phyloP scores from a whole-genome alignment of 2,888 invertebrate genomes.

The Drosophila leonis region DNA sequence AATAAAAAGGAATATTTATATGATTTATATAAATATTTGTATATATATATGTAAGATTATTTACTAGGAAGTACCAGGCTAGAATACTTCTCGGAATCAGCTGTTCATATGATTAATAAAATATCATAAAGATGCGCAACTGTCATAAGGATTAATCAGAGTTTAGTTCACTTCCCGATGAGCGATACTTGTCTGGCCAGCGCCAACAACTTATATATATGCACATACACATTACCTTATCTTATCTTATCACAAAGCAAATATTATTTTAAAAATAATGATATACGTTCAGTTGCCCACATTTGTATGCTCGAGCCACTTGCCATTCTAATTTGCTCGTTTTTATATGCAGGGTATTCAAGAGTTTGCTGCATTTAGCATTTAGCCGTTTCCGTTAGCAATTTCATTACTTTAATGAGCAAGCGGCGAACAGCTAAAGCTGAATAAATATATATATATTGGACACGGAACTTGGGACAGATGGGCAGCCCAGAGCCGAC shows the following conservation, averaged over 20 bases:
- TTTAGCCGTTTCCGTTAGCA: conserved; percentile 60
- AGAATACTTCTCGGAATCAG: no score
- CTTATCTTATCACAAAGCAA: background rate
- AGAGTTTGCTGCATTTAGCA: conserved; percentile 34
- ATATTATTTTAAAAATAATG: background rate
- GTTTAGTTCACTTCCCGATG: no score
- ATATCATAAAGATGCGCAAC: no score
- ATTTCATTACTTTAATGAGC: conserved; percentile 72
- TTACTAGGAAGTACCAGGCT: no score
- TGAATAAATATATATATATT: conserved; percentile 5
- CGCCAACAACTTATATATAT: background rate
- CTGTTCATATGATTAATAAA: no score
- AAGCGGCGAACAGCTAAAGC: conserved; percentile 11
- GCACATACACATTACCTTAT: background rate
- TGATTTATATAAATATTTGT: no score
- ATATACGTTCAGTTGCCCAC: background rate
- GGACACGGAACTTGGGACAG: conserved; percentile 28
- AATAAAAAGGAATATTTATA: no score
- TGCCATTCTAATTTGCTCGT: background rate
- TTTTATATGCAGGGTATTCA: background rate
- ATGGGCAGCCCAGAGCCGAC: conserved; percentile 25
- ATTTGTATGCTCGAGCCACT: background rate
- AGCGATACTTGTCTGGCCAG: no score
- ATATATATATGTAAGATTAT: no score
- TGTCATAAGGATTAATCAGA: no score